phyloP scores from a whole-genome alignment of 2,888 invertebrate genomes.

The Pseudoips prasinana region DNA sequence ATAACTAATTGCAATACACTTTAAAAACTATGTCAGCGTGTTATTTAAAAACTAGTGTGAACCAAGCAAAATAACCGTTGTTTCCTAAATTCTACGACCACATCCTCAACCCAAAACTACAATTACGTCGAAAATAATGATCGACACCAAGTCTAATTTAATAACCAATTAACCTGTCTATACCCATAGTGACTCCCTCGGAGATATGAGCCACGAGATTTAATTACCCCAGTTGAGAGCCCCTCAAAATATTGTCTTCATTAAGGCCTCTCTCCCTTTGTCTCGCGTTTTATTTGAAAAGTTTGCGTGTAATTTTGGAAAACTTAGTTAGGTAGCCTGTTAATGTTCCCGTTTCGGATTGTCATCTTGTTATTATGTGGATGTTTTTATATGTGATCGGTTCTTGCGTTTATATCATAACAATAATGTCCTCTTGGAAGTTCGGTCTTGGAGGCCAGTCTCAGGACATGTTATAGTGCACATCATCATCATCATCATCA shows the following conservation, averaged over 20 bases:
- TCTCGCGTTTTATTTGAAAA: conserved; percentile 75
- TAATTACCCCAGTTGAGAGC: conserved; percentile 65
- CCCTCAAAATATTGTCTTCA: conserved; percentile 75
- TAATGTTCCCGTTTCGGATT: conserved; percentile 56
- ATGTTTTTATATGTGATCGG: not conserved
- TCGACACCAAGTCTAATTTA: conserved; percentile 54
- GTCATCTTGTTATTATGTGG: conserved; percentile 7
- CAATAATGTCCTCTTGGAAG: no score
- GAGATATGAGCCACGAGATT: conserved; percentile 59
- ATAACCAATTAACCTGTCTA: conserved; percentile 50
- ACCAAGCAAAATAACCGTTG: no score
- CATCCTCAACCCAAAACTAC: no score
- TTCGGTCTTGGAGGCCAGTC: no score
- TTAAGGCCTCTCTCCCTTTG: conserved; percentile 65
- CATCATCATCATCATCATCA: no score
- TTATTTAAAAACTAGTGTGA: no score
- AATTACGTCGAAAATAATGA: conserved; percentile 37
- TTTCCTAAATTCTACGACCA: no score
- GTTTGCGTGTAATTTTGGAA: conserved; percentile 64
- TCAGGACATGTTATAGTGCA: no score
- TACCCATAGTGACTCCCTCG: conserved; percentile 23
- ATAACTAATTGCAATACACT: no score
- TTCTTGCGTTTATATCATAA: no score
- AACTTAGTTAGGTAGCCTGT: conserved; percentile 64
- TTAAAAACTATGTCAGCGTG: no score